phyloP scores from a whole-genome alignment of 2,797 vertebrate species.

The Argya squamiceps region DNA sequence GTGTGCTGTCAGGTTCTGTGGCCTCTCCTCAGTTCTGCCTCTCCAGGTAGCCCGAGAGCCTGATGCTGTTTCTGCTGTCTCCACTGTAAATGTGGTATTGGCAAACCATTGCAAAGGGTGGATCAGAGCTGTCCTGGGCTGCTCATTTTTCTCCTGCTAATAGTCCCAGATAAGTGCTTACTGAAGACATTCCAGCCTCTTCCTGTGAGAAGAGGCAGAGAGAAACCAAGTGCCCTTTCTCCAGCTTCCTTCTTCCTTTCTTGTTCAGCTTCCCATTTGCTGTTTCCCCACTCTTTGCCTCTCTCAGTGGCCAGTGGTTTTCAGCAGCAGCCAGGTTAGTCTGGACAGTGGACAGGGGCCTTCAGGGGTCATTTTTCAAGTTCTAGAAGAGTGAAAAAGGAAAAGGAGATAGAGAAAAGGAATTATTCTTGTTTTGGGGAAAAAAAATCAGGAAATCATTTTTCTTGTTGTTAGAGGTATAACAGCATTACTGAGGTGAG shows the following conservation, averaged over 20 bases:
- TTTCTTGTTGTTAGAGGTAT: background rate
- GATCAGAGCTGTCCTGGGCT: background rate
- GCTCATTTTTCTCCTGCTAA: background rate
- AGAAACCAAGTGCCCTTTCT: background rate
- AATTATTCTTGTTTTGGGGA: background rate
- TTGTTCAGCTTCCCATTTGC: background rate
- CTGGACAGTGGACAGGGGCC: background rate
- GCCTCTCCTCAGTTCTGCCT: background rate
- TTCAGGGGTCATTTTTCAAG: background rate
- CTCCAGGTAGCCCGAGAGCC: background rate
- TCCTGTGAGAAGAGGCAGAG: background rate
- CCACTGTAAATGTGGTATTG: background rate
- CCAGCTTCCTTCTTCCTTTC: conserved; percentile 2
- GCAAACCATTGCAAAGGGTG: background rate
- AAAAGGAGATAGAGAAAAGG: background rate
- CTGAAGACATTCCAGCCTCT: background rate
- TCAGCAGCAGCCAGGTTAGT: background rate
- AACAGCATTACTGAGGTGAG: background rate
- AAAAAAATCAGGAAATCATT: background rate
- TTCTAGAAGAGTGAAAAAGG: background rate
- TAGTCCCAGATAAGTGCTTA: background rate
- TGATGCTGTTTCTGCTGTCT: background rate
- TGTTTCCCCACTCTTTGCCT: background rate
- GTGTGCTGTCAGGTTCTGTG: background rate
- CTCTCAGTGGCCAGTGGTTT: background rate